phyloP scores from a whole-genome alignment of 2,113 vertebrate genomes.

The Labeo catla region DNA sequence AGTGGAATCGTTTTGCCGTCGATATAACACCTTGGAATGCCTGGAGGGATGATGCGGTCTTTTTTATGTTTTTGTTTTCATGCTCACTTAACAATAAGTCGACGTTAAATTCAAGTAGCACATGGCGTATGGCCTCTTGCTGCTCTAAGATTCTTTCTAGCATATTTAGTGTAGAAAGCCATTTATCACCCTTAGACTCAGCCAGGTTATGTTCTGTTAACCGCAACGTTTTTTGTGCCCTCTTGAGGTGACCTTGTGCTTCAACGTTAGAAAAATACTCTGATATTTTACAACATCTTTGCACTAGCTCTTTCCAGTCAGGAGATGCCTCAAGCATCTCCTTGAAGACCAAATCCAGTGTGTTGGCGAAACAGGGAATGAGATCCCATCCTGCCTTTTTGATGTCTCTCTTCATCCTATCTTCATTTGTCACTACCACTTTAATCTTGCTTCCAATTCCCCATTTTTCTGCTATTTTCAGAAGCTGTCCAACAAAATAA shows the following conservation, averaged over 20 bases:
- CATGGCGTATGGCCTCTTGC: not conserved
- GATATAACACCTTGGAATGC: not conserved
- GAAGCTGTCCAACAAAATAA: not conserved
- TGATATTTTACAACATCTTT: not conserved
- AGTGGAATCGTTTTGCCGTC: not conserved
- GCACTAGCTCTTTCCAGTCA: not conserved
- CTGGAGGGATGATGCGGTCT: not conserved
- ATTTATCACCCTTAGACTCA: not conserved
- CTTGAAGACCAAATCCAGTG: slow-evolving; percentile 21
- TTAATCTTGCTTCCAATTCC: slow-evolving; percentile 36
- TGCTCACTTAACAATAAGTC: not conserved
- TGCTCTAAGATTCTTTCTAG: slow-evolving; percentile 22
- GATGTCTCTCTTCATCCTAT: not conserved
- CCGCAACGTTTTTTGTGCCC: not conserved
- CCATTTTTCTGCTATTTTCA: slow-evolving; percentile 14
- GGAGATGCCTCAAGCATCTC: not conserved
- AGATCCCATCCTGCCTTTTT: slow-evolving; percentile 24
- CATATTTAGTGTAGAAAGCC: slow-evolving; percentile 28
- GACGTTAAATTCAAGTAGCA: not conserved
- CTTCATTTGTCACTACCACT: slow-evolving; percentile 18
- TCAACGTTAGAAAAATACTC: slow-evolving; percentile 22
- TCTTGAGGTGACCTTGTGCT: slow-evolving; percentile 10
- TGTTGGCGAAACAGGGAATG: slow-evolving; percentile 40
- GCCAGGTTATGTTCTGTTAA: not conserved
- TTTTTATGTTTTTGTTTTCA: not conserved